Percentiles rank a stretch among this genome's conserved stretches.
Conservation (phyloP, 2,113 vertebrate species). For the Cavia porcellus region DNA sequence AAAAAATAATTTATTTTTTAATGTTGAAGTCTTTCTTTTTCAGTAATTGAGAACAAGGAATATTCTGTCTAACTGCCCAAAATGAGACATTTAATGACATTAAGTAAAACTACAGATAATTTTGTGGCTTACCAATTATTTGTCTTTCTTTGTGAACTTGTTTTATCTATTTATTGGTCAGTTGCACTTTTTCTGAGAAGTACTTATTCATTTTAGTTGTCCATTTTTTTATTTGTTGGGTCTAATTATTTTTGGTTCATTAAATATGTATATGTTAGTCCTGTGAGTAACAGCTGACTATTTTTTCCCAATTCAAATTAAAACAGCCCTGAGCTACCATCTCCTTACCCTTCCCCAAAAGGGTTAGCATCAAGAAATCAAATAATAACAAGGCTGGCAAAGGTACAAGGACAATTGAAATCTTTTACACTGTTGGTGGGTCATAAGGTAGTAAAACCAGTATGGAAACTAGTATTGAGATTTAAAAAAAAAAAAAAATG, state of each 20-base stretch:
- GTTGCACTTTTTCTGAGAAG: background rate
- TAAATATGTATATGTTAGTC: background rate
- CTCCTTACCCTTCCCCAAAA: too few species aligned
- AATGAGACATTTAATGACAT: background rate
- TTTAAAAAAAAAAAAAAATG: background rate
- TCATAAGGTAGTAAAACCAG: background rate
- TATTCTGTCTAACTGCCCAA: background rate
- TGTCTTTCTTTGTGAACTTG: background rate
- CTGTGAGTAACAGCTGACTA: background rate
- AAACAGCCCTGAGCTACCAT: background rate
- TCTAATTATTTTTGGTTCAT: background rate
- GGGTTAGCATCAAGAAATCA: background rate
- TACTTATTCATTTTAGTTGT: background rate
- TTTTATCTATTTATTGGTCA: background rate
- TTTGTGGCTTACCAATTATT: background rate
- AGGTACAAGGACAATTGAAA: background rate
- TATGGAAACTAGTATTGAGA: background rate
- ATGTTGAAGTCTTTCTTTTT: background rate
- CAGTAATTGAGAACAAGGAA: background rate
- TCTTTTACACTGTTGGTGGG: background rate
- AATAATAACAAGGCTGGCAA: background rate
- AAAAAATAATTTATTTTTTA: slow-evolving; percentile 1
- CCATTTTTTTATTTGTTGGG: background rate
- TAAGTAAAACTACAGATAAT: background rate
- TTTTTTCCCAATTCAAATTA: background rate